Conservation (phyloP, 1,140 invertebrate species). For the Panagrolaimus sp. region DNA sequence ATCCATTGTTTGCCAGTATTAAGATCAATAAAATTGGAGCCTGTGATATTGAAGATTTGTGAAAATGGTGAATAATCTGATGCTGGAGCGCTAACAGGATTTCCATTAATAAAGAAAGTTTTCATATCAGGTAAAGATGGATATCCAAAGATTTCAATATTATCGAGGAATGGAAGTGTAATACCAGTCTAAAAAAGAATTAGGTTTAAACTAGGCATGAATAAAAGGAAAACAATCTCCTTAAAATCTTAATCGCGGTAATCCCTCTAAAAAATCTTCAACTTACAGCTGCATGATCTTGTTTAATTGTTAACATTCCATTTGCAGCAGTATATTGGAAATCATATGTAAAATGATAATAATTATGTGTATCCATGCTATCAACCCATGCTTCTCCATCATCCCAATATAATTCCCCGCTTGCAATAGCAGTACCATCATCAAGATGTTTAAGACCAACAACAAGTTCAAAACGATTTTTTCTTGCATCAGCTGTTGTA, state of each 20-base stretch:
- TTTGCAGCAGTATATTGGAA: background rate
- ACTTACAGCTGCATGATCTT: no score
- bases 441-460: background rate
- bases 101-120: conserved; percentile 21
- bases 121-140: conserved; percentile 17
- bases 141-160: conserved; percentile 30
- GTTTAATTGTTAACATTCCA: background rate
- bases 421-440: background rate
- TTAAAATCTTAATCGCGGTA: background rate
- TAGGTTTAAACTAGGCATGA: no score
- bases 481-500: conserved; percentile 14
- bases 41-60: conserved; percentile 16
- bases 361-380: conserved; percentile 15
- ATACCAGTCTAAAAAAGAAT: background rate
- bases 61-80: conserved; percentile 19
- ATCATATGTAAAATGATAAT: conserved; percentile 25
- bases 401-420: conserved; percentile 34
- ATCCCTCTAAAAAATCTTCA: no score
- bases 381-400: conserved; percentile 31
- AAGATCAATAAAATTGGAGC: background rate
- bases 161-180: conserved; percentile 18
- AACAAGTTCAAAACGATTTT: conserved; percentile 30
- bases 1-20: conserved; percentile 12
- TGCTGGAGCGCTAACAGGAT: background rate
- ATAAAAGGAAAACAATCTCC: background rate